Evolutionary conservation across 2,113 vertebrate species (phyloP), one percentile per base, ranked within the genome.

Genomic region (Tretioscincus oriximinensis): DNA sequence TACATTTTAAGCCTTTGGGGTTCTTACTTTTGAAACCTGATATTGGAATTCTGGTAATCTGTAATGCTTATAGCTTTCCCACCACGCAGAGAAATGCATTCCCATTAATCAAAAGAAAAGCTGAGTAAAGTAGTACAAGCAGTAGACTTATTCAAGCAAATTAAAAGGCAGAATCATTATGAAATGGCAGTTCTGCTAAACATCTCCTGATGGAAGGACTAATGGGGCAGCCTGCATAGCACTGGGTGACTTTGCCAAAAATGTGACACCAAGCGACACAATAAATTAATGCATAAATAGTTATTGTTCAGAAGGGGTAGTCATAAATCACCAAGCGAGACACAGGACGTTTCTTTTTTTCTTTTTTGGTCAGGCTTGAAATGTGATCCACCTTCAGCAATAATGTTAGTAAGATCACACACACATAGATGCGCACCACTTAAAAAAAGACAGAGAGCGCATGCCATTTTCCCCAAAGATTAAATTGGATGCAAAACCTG

Each of bases 251-350:
- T 90, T 82, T 93, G 94, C 94, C 94, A 95, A 93, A 95, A 92
- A 94, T 92, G 84, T 86, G 91, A 93, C 93, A 93, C 75, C 77
- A 51, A 88, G 86, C 88, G 80, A 93, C 84, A 94, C 35, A 21
- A 92, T 90, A 92, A 94, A 94, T 93, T 90, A 92, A 93, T 88
- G 91, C 89, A 91, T 91, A 95, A 93, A 93, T 93, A 95, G 91
- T 84, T 92, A 91, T 93, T 92, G 89, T 92, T 94, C 93, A 90
- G 90, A 92, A 94, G 88, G 77, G 81, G 47, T 84, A 89, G 90
- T 93, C 90, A 94, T 96, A 96, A 95, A 96, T 95, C 94, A 95
- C 67, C 1, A 87, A 86, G 76, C 71, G 71, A 93, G 79, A 74
- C 31, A 76, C 86, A 92, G 86, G 67, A 83, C 73, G 29, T 81